Conservation (phyloP, 30 jellyfish, hydroid and myxozoan species). For the Mastigias papua region DNA sequence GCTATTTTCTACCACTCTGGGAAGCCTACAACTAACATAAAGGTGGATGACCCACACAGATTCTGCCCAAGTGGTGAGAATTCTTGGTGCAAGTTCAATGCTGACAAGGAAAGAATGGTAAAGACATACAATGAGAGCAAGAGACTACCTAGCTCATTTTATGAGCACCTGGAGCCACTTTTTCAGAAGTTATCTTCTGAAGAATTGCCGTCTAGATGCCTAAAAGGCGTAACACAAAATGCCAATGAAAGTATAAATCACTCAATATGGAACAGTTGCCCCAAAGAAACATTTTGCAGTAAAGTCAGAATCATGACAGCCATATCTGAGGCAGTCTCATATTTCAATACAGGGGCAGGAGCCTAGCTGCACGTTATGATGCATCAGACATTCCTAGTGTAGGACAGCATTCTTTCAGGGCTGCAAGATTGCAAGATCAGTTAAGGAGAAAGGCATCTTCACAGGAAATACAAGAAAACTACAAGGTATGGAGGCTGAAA, state of each 20-base stretch:
- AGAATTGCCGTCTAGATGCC: neutral
- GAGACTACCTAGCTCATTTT: conserved; percentile 1
- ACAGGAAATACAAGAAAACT: conserved; percentile 5
- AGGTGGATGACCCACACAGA: too few relatives aligned
- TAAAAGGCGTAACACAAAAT: conserved; percentile 5
- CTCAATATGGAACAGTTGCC: too few relatives aligned
- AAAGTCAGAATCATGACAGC: neutral
- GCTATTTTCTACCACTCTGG: too few relatives aligned
- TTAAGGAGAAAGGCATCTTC: neutral
- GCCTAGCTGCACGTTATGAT: neutral
- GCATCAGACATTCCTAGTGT: conserved; percentile 5
- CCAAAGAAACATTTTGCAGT: too few relatives aligned
- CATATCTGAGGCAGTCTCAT: conserved; percentile 18
- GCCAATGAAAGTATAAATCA: too few relatives aligned
- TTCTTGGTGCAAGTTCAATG: too few relatives aligned
- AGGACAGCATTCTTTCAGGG: neutral
- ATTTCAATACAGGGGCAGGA: conserved; percentile 37
- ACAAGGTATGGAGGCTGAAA: conserved; percentile 2
- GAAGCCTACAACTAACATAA: too few relatives aligned
- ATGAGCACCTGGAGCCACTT: neutral
- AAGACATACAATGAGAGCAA: neutral
- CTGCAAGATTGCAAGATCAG: neutral
- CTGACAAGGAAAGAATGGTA: neutral
- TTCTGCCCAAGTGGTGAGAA: too few relatives aligned
- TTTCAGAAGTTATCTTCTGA: neutral